A percentile compares a stretch with the other conserved stretches of the same genome.
Evolutionary conservation across 2,113 vertebrate species (phyloP).

Genomic region (Serinus canaria): DNA sequence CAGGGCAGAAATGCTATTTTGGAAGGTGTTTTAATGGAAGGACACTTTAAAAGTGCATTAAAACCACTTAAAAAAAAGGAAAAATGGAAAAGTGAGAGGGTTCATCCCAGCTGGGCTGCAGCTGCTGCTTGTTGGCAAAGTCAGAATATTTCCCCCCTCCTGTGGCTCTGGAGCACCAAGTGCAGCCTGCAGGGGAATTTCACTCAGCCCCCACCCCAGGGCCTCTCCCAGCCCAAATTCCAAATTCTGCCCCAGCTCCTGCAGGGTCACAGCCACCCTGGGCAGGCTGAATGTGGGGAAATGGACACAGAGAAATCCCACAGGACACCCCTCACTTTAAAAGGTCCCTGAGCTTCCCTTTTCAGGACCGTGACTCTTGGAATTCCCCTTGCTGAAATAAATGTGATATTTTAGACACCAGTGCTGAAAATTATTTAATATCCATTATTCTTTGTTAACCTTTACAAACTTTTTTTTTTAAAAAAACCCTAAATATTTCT

Average conservation of each 20-base stretch:
- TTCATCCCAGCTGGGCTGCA: neutral
- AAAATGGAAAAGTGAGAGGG: neutral
- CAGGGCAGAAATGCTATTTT: neutral
- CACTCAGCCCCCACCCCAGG: neutral
- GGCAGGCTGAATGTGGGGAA: no score
- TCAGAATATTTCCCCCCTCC: neutral
- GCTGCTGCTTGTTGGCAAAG: neutral
- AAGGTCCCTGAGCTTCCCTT: neutral
- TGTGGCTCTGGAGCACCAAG: neutral
- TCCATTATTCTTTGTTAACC: neutral
- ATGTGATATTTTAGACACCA: neutral
- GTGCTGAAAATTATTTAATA: neutral
- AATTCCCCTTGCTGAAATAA: neutral
- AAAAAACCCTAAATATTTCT: neutral
- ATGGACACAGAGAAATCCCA: neutral
- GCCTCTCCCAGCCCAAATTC: neutral
- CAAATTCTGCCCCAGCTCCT: neutral
- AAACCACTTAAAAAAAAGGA: neutral
- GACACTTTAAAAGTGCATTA: neutral
- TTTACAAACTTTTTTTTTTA: neutral
- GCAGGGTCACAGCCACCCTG: neutral
- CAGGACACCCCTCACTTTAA: fast-evolving
- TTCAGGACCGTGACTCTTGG: neutral
- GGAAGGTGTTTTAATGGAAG: neutral
- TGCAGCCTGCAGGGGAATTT: neutral